Evolutionary conservation across 1,140 invertebrate genomes (phyloP).

Genomic region (Adelges cooleyi): DNA sequence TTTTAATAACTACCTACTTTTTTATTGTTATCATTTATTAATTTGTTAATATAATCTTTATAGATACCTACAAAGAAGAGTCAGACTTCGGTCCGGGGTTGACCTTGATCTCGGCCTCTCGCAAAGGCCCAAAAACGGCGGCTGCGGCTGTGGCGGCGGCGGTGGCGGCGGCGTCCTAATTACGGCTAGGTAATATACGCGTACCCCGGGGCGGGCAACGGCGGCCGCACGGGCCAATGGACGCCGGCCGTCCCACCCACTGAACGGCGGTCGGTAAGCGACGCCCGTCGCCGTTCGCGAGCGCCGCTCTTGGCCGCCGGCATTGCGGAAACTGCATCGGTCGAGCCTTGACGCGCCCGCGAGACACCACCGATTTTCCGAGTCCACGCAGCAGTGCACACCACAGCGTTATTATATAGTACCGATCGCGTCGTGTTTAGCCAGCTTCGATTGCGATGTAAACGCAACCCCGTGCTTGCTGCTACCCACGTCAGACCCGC

Average conservation of each 20-base stretch:
- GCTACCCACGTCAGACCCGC: not conserved
- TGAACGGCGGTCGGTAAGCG: not conserved
- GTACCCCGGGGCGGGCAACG: conserved; percentile 3
- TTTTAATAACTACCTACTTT: too few relatives aligned
- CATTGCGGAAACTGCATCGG: conserved; percentile 16
- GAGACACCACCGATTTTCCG: not conserved
- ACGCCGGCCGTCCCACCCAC: not conserved
- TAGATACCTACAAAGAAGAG: too few relatives aligned
- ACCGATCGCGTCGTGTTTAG: too few relatives aligned
- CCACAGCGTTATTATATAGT: too few relatives aligned
- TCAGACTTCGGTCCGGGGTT: too few relatives aligned
- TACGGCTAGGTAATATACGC: not conserved
- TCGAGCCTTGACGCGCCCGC: not conserved
- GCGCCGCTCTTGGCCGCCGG: not conserved
- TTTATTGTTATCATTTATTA: too few relatives aligned
- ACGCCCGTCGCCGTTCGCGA: not conserved
- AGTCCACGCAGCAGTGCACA: too few relatives aligned
- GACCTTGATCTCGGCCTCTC: too few relatives aligned
- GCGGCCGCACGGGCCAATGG: not conserved
- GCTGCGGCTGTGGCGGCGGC: not conserved
- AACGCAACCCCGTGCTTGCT: not conserved
- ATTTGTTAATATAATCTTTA: too few relatives aligned
- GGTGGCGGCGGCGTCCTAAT: not conserved
- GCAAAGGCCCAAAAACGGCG: not conserved
- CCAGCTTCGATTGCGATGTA: too few relatives aligned